Evolutionary conservation across 2,888 invertebrate species (phyloP), one percentile per base, ranked within the genome.

Genomic region (Orthosia gracilis): DNA sequence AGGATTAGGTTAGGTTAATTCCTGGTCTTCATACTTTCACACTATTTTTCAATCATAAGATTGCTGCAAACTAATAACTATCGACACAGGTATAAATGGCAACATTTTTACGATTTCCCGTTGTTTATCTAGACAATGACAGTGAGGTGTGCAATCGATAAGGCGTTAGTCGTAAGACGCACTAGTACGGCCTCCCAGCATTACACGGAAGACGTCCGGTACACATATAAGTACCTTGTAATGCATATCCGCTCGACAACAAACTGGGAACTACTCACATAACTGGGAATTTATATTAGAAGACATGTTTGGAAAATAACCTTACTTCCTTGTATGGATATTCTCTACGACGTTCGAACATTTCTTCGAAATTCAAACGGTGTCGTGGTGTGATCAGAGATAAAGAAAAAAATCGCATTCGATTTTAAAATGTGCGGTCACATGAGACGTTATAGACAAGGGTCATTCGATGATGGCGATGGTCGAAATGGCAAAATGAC

Each of bases 131-230:
- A 78, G 78, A 78, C 86, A 85, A 77, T 85, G 85, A 82, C 86
- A 85, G 75, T 85, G 85, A 83, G 85, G 69, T n/a, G 73, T 66
- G 55, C 67, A 80, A 78, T 78, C 84, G 84, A 84, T 83, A 73
- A 69, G 75, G 69, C n/a, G 66, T 45, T 69, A 58, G 61, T 63
- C 77, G 61, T 75, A 88, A 85, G 83, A 69, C 70, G 87, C 87
- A 88, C 80, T 87, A 26, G 58, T 87, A 87, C 12, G 88, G 88
- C 61, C 61, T 88, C 88, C 47, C 55, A 59, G 83, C 59, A 76
- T 85, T 88, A 87, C 85, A 83, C 71, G 74, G 59, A 82, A 83
- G 74, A 79, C 66, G 76, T 5, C 57, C 62, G 65, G 74, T 70
- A 81, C 77, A 80, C 31, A 50, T 50, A 58, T 78, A 81, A 80